Evolutionary conservation across 2,888 invertebrate genomes (phyloP).

Genomic region (Brachyptera putata): DNA sequence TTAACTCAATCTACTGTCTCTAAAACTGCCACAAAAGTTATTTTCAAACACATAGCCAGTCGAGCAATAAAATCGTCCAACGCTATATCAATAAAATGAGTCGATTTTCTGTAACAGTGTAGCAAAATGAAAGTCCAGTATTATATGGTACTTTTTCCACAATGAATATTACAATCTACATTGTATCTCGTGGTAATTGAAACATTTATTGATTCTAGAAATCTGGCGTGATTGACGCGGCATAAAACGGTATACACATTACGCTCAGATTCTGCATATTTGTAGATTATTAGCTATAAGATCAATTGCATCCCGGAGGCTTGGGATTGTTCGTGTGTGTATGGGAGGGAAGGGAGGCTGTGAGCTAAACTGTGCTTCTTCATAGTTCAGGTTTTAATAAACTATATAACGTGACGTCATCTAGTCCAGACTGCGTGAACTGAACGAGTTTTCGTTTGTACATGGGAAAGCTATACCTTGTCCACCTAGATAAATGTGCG

Average conservation of each 20-base stretch:
- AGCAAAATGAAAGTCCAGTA: not conserved
- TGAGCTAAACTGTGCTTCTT: not conserved
- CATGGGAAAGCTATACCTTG: too few relatives aligned
- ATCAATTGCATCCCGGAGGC: slow-evolving; percentile 16
- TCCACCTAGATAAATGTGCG: too few relatives aligned
- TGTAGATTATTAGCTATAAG: slow-evolving; percentile 26
- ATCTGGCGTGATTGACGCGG: too few relatives aligned
- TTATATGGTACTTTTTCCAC: not conserved
- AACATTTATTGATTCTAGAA: not conserved
- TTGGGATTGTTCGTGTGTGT: not conserved
- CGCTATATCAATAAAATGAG: not conserved
- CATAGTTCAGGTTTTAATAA: too few relatives aligned
- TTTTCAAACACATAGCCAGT: not conserved
- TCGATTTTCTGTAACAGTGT: not conserved
- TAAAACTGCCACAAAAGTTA: not conserved
- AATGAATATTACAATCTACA: not conserved
- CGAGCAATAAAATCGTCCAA: not conserved
- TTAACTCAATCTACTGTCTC: too few relatives aligned
- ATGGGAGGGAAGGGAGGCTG: not conserved
- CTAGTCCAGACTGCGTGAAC: too few relatives aligned
- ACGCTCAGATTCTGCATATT: slow-evolving; percentile 16
- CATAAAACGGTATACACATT: too few relatives aligned
- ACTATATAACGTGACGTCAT: too few relatives aligned
- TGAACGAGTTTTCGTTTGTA: too few relatives aligned
- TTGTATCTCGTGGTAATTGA: not conserved